Evolutionary conservation across 2,797 vertebrate genomes (phyloP).

Genomic region (Eulemur mongoz): DNA sequence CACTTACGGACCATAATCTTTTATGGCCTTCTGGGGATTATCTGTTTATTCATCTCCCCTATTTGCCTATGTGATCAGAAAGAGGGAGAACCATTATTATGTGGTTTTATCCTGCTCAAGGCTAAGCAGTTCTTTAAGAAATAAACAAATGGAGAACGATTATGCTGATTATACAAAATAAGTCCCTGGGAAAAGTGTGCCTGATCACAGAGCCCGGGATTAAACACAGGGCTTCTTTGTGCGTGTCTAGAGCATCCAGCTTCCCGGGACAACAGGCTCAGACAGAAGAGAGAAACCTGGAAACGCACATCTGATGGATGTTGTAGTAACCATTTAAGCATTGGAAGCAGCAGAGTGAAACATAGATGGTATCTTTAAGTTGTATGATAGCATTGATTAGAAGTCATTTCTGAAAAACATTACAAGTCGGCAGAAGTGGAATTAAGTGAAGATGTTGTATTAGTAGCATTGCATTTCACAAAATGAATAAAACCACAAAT

Average conservation of each 20-base stretch:
- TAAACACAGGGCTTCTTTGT: neutral
- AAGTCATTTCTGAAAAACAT: constrained; percentile 22
- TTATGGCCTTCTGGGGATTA: neutral
- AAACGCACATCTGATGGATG: neutral
- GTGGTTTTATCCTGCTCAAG: neutral
- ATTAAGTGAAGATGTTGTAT: constrained; percentile 25
- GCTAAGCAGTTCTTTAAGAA: constrained; percentile 35
- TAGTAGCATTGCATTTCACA: neutral
- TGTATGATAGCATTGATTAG: neutral
- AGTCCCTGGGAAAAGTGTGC: neutral
- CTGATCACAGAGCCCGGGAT: constrained; percentile 39
- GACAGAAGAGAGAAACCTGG: neutral
- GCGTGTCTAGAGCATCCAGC: neutral
- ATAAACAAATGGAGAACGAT: constrained; percentile 45
- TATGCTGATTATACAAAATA: constrained; percentile 19
- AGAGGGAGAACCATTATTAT: neutral
- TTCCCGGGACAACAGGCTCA: neutral
- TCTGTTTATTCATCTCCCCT: neutral
- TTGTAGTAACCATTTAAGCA: neutral
- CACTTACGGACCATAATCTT: neutral
- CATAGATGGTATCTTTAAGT: neutral
- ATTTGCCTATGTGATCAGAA: neutral
- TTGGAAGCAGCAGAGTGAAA: neutral
- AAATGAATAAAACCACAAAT: constrained; percentile 36
- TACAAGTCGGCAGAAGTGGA: neutral